Conservation (phyloP, 1,140 invertebrate genomes). For the Halotydeus destructor region DNA sequence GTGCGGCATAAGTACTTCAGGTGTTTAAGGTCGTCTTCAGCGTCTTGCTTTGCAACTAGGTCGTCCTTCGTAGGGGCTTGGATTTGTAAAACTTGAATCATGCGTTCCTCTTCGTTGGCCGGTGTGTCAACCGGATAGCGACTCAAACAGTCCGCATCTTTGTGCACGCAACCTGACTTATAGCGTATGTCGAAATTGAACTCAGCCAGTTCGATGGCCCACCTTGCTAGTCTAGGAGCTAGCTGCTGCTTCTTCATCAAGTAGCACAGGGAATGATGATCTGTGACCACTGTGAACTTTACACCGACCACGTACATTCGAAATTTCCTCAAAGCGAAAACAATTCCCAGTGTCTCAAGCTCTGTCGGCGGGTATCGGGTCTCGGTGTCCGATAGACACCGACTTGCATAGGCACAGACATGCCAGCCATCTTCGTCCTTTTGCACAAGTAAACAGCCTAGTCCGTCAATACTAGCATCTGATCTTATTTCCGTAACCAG, state of each 20-base stretch:
- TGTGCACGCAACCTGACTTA: background rate
- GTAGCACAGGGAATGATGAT: slow-evolving; percentile 29
- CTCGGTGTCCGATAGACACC: no score
- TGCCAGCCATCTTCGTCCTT: slow-evolving; percentile 1
- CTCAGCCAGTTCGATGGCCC: background rate
- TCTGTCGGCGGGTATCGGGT: slow-evolving; percentile 22
- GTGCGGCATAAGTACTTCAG: no score
- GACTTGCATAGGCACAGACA: slow-evolving; percentile 6
- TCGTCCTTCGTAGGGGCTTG: no score
- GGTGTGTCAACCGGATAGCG: slow-evolving; percentile 1
- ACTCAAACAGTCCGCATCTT: slow-evolving; percentile 1
- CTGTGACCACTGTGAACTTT: slow-evolving; percentile 29
- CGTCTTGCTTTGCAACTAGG: no score
- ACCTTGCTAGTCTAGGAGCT: slow-evolving; percentile 17
- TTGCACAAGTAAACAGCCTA: slow-evolving; percentile 11
- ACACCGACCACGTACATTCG: slow-evolving; percentile 27
- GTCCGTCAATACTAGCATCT: slow-evolving; percentile 10
- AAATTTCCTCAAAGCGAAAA: slow-evolving; percentile 28
- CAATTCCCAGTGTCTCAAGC: slow-evolving; percentile 30
- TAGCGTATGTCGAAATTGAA: slow-evolving; percentile 1
- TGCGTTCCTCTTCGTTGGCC: background rate
- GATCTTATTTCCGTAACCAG: slow-evolving; percentile 10
- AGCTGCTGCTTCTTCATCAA: slow-evolving; percentile 25
- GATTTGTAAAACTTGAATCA: background rate
- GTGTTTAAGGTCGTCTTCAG: no score